Percentiles rank a stretch among this genome's conserved stretches.
Evolutionary conservation across 1,140 invertebrate genomes (phyloP).

Genomic region (Micrasema longulum): DNA sequence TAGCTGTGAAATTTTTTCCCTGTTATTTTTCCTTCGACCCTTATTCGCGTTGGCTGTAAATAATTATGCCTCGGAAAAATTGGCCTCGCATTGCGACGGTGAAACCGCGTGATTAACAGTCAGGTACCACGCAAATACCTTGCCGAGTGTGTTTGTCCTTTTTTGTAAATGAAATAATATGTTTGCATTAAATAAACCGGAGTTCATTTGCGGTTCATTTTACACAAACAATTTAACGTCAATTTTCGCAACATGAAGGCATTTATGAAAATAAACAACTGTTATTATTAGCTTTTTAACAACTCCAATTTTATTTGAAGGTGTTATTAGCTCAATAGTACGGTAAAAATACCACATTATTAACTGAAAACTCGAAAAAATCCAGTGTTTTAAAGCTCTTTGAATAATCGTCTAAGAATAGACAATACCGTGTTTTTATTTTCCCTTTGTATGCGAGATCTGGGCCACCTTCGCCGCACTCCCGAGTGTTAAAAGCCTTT

Average conservation of each 20-base stretch:
- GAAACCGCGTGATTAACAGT: constrained; percentile 23
- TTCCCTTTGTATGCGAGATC: neutral
- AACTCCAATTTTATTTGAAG: neutral
- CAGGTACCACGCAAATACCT: constrained; percentile 15
- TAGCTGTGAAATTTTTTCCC: constrained; percentile 26
- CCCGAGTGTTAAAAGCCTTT: constrained; percentile 50
- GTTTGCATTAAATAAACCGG: constrained; percentile 3
- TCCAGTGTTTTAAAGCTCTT: neutral
- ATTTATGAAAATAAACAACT: neutral
- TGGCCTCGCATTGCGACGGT: constrained; percentile 5
- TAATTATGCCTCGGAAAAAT: constrained; percentile 33
- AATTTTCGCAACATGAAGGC: constrained; percentile 6
- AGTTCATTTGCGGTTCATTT: constrained; percentile 12
- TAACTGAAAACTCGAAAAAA: too few species aligned
- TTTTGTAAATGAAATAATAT: constrained; percentile 15
- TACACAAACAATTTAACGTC: constrained; percentile 16
- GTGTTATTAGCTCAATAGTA: neutral
- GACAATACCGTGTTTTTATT: too few species aligned
- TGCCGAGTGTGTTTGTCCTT: constrained; percentile 25
- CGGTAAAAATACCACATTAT: too few species aligned
- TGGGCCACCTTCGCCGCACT: neutral
- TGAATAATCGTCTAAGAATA: too few species aligned
- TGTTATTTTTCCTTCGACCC: constrained; percentile 28
- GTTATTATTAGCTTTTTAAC: neutral
- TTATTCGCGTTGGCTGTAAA: constrained; percentile 21